Conservation (phyloP, 1,140 invertebrate genomes). For the Trichomalopsis sarcophagae region DNA sequence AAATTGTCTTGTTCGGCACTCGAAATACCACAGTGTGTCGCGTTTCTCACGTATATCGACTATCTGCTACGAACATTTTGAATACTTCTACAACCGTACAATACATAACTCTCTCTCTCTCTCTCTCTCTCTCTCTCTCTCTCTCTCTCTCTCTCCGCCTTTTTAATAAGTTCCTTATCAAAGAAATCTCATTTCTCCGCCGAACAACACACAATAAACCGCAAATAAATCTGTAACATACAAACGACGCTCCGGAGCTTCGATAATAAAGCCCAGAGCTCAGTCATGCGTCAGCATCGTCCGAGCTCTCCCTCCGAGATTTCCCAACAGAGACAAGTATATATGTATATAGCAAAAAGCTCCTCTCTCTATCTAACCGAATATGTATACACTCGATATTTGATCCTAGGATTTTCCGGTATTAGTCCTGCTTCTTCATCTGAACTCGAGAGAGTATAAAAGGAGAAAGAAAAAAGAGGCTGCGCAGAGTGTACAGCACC, state of each 20-base stretch:
- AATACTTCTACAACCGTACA: too few species aligned
- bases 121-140: too few species aligned
- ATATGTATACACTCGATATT: too few species aligned
- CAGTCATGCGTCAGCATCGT: not conserved
- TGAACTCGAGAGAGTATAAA: not conserved
- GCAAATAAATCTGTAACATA: not conserved
- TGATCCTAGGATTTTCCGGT: too few species aligned
- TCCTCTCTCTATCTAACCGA: not conserved
- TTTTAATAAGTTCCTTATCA: too few species aligned
- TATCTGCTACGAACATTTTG: not conserved
- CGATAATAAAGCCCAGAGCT: not conserved
- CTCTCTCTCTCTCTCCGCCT: too few species aligned
- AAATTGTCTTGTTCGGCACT: not conserved
- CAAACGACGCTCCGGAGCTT: not conserved
- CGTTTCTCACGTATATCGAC: conserved; percentile 2
- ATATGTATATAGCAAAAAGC: not conserved
- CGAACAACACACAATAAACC: not conserved
- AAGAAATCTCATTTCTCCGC: not conserved
- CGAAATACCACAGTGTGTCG: not conserved
- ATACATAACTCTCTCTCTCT: too few species aligned
- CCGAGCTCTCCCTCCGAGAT: not conserved
- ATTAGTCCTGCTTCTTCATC: too few species aligned
- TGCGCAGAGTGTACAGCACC: not conserved
- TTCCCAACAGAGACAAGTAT: not conserved
- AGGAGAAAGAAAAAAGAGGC: not conserved